phyloP scores from a whole-genome alignment of 1,140 invertebrate genomes.

The Drosophila repletoides region DNA sequence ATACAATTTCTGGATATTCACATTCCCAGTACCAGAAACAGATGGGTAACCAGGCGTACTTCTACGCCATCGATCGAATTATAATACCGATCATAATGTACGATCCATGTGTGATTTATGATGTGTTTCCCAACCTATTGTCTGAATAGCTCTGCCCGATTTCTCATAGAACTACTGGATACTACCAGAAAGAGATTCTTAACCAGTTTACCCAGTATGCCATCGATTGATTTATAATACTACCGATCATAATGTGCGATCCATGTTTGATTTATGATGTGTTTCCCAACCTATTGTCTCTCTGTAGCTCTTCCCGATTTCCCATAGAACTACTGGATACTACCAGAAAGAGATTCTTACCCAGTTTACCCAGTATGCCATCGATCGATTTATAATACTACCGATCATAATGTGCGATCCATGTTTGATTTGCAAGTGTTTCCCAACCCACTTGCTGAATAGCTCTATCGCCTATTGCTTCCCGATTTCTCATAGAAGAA shows the following conservation, averaged over 20 bases:
- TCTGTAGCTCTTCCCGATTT: too few species aligned
- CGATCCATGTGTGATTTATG: not conserved
- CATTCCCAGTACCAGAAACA: constrained; percentile 4
- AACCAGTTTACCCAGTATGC: not conserved
- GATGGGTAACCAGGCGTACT: not conserved
- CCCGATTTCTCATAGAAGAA: too few species aligned
- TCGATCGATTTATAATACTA: constrained; percentile 15
- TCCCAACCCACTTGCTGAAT: too few species aligned
- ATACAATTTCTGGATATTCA: not conserved
- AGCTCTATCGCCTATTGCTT: too few species aligned
- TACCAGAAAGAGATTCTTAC: constrained; percentile 9
- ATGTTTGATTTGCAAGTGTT: not conserved
- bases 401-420: not conserved
- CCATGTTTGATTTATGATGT: not conserved
- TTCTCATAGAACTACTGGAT: not conserved
- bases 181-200: constrained; percentile 6
- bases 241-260: not conserved
- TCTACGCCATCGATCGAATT: constrained; percentile 13
- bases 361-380: not conserved
- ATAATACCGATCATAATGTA: constrained; percentile 6
- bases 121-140: not conserved
- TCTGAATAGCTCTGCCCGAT: too few species aligned
- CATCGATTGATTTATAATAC: constrained; percentile 17
- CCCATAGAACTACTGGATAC: not conserved
- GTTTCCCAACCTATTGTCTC: not conserved